Base-by-base conservation (phyloP, 1,140 invertebrate genomes). In the Lethocerus indicus region DNA sequence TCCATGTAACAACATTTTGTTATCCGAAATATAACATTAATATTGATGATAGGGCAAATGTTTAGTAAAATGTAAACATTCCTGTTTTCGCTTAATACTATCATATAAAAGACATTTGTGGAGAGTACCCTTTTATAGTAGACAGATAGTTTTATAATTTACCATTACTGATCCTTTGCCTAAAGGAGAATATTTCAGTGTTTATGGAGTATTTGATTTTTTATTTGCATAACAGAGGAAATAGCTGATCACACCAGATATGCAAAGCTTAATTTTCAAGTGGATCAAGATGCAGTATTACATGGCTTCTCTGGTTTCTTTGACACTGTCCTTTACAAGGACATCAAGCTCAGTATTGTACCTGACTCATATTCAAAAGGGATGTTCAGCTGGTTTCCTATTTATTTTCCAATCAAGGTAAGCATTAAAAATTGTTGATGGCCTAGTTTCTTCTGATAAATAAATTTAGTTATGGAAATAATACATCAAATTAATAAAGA, bases 371-470 rank as follows among this genome's bases (percentile, higher is more conserved):
- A 93, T 62, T 90, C 89, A 28, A 70, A 73, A 3, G 84, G 84
- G 59, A 91, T 97, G 87, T 87, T 93, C 57, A 91, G 88, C 55
- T 98, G 94, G 94, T 98, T 97, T 63, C 91, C 93, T 13, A 87
- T 95, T 46, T 87, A 85, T 54, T 94, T 96, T 63, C 91, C 93
- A 24, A 74, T 95, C 18, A 73, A 73, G 65, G 84, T 87, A 72
- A 63, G 63, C 51, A 20, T 47, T 16, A 27, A 42, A 23, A 21
- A 9, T 32, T n/a, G 41, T 28, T 18, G 37, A n/a, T n/a, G n/a
- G n/a, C n/a, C n/a, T n/a, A n/a, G n/a, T n/a, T n/a, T n/a, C n/a
- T n/a, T n/a, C n/a, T n/a, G n/a, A n/a, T n/a, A n/a, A n/a, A n/a
- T n/a, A n/a, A n/a, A n/a, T n/a, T n/a, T n/a, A n/a, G n/a, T n/a